phyloP scores from a whole-genome alignment of 1,140 invertebrate genomes.

The Trichonephila inaurata region DNA sequence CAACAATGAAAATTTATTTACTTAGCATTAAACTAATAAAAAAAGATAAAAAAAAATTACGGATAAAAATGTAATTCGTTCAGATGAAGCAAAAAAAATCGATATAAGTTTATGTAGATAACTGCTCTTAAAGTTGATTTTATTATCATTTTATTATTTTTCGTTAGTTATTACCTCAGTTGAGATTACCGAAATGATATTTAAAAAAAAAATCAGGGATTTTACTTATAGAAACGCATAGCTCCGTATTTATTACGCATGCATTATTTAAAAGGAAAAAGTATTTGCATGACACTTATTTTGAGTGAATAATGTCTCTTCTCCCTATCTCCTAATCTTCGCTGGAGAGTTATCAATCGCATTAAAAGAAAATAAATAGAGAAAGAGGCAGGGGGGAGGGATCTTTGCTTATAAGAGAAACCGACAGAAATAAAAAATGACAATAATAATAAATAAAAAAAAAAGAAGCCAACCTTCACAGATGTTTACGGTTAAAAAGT shows the following conservation, averaged over 20 bases:
- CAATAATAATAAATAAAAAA: background rate
- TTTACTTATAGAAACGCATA: background rate
- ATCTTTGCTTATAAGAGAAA: background rate
- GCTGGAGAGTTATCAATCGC: slow-evolving; percentile 57
- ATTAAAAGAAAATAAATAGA: slow-evolving; percentile 55
- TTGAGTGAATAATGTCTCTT: slow-evolving; percentile 60
- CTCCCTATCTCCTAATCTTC: slow-evolving; percentile 52
- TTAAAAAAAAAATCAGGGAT: background rate
- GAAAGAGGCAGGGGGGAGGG: background rate
- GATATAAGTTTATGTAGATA: background rate
- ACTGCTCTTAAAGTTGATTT: background rate
- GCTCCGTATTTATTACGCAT: slow-evolving; percentile 59
- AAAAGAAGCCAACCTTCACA: slow-evolving; percentile 36
- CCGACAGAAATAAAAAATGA: background rate
- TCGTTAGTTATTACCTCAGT: slow-evolving; percentile 1
- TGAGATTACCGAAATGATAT: background rate
- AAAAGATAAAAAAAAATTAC: background rate
- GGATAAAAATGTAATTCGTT: background rate
- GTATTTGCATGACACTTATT: slow-evolving; percentile 31
- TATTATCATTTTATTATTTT: slow-evolving; percentile 24
- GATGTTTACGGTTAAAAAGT: slow-evolving; percentile 72
- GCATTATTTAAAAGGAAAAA: slow-evolving; percentile 50
- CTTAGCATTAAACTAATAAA: background rate
- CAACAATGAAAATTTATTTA: too few species aligned
- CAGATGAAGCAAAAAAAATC: background rate